Evolutionary conservation across 1,140 invertebrate species (phyloP).

Genomic region (Micrasema minimum): DNA sequence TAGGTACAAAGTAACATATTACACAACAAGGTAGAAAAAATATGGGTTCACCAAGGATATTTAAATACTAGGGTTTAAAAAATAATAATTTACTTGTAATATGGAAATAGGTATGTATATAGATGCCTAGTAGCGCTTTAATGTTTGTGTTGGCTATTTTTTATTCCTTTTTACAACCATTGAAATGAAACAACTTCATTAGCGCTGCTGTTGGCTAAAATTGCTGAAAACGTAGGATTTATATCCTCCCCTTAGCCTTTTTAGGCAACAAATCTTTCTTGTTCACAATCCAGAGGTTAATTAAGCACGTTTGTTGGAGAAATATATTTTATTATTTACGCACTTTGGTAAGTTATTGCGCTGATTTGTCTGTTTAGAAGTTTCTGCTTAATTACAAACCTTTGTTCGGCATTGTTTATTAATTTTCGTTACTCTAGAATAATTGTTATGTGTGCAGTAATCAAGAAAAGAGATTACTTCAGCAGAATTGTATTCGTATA

Average conservation of each 20-base stretch:
- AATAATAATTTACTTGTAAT: no score
- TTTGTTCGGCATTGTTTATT: conserved; percentile 6
- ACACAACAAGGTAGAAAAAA: no score
- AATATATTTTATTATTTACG: conserved; percentile 31
- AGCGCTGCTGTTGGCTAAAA: conserved; percentile 32
- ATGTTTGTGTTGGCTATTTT: background rate
- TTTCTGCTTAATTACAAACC: conserved; percentile 7
- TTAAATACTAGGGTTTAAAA: no score
- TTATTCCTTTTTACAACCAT: conserved; percentile 12
- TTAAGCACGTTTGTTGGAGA: conserved; percentile 31
- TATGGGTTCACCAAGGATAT: no score
- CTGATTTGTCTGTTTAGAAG: conserved; percentile 25
- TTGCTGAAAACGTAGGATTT: conserved; percentile 27
- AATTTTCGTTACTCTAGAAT: no score
- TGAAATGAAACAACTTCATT: conserved; percentile 32
- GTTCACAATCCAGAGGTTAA: conserved; percentile 32
- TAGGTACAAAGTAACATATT: no score
- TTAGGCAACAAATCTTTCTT: conserved; percentile 35
- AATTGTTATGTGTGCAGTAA: no score
- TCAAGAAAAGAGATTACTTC: no score
- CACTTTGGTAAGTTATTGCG: conserved; percentile 23
- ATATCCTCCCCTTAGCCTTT: conserved; percentile 23
- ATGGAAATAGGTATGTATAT: no score
- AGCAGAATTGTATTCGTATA: no score
- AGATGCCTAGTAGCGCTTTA: no score